Percentiles rank a stretch among this genome's conserved stretches.
phyloP scores from a whole-genome alignment of 2,113 vertebrate species.

The Falcunculus frontatus region DNA sequence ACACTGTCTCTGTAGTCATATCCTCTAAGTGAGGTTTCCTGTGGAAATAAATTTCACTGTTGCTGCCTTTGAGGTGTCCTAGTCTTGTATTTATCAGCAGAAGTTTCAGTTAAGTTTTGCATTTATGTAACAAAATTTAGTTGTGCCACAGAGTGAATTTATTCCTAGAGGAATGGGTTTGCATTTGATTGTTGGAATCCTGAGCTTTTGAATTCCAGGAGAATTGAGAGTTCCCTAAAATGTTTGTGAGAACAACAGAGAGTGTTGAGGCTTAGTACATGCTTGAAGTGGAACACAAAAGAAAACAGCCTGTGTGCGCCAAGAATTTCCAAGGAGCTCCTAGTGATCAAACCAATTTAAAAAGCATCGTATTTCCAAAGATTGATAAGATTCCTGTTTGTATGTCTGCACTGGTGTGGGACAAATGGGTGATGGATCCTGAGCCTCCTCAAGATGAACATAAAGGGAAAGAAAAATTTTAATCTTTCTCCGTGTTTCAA shows the following conservation, averaged over 20 bases:
- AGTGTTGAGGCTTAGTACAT: neutral
- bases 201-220: neutral
- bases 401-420: neutral
- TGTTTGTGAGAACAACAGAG: neutral
- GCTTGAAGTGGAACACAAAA: neutral
- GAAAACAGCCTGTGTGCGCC: neutral
- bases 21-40: neutral
- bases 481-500: accelerated
- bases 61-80: neutral
- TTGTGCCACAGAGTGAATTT: neutral
- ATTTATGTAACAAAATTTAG: neutral
- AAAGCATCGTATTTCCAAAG: neutral
- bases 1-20: neutral
- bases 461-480: neutral
- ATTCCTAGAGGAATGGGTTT: neutral
- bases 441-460: neutral
- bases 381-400: neutral
- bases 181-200: neutral
- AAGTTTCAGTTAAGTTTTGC: neutral
- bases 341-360: neutral
- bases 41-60: neutral
- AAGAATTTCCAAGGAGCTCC: neutral
- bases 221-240: neutral
- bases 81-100: neutral
- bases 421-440: neutral